A percentile compares a stretch with the other conserved stretches of the same genome.
These are phyloP conservation scores for Machimus atricapillus DNA, from an alignment of 2,888 invertebrate genomes.

Conservation along the genomic window DNA sequence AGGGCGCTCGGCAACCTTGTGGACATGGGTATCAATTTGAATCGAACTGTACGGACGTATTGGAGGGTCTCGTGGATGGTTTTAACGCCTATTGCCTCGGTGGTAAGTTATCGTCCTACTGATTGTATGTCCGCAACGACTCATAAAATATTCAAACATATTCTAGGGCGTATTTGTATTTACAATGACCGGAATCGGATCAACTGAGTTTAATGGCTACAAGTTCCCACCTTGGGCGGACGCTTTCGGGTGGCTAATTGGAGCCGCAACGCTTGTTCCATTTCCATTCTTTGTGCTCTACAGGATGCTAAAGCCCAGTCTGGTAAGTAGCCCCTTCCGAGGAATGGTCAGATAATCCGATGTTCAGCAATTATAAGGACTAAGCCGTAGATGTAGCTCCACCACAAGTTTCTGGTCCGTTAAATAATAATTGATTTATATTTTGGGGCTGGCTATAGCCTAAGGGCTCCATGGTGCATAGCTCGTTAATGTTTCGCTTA, in stretches of 20 bases:
- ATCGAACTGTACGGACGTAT: slow-evolving; percentile 67
- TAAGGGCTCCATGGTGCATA: neutral
- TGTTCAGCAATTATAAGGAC: neutral
- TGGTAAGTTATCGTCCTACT: slow-evolving; percentile 66
- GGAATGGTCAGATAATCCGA: neutral
- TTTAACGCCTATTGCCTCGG: slow-evolving; percentile 71
- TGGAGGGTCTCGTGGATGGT: slow-evolving; percentile 79
- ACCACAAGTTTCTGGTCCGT: neutral
- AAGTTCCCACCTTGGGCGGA: slow-evolving; percentile 76
- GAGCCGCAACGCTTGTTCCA: slow-evolving; percentile 72
- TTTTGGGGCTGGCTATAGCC: neutral
- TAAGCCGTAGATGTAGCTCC: neutral
- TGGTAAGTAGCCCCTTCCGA: slow-evolving; percentile 47
- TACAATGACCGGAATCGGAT: slow-evolving; percentile 72
- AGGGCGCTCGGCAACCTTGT: slow-evolving; percentile 67
- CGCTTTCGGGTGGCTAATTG: slow-evolving; percentile 74
- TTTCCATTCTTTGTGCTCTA: slow-evolving; percentile 71
- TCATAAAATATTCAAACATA: slow-evolving; percentile 35
- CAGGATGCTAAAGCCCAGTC: slow-evolving; percentile 53
- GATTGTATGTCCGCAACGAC: neutral
- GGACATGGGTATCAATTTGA: slow-evolving; percentile 72
- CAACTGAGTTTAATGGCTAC: slow-evolving; percentile 71
- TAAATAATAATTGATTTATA: slow-evolving; percentile 11
- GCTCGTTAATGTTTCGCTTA: neutral
- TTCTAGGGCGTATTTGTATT: slow-evolving; percentile 76